Evolutionary conservation across 2,797 vertebrate genomes (phyloP).

Genomic region (Astyanax mexicanus): DNA sequence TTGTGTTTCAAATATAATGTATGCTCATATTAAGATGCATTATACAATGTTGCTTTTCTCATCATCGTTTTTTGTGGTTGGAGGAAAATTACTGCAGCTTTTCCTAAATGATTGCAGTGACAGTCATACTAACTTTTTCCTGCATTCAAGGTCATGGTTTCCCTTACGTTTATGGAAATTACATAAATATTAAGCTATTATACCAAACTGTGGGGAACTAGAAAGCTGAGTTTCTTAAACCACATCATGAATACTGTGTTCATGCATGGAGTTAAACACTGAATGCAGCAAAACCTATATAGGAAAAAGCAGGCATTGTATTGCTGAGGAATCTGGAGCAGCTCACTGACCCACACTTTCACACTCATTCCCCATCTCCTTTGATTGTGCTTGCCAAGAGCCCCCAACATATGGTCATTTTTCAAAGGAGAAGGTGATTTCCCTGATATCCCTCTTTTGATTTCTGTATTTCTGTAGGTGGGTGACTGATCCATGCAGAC

Average conservation of each 20-base stretch:
- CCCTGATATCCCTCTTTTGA: slow-evolving; percentile 50
- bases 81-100: slow-evolving; percentile 64
- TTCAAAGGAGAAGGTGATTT: slow-evolving; percentile 48
- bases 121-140: slow-evolving; percentile 62
- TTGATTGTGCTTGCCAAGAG: slow-evolving; percentile 69
- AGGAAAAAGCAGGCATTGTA: slow-evolving; percentile 52
- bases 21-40: not conserved
- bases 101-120: slow-evolving; percentile 63
- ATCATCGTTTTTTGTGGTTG: not conserved
- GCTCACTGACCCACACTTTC: slow-evolving; percentile 58
- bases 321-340: slow-evolving; percentile 72
- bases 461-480: slow-evolving; percentile 48
- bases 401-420: slow-evolving; percentile 60
- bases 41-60: not conserved
- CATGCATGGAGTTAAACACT: not conserved
- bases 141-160: slow-evolving; percentile 58
- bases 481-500: slow-evolving; percentile 64
- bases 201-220: not conserved
- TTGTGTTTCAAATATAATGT: not conserved
- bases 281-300: not conserved
- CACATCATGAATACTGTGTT: not conserved
- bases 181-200: slow-evolving; percentile 15
- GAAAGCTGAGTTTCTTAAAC: not conserved
- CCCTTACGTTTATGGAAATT: slow-evolving; percentile 48
- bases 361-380: slow-evolving; percentile 49